Base-by-base conservation (phyloP, 2,888 invertebrate genomes). In the Andricus quercusramuli region DNA sequence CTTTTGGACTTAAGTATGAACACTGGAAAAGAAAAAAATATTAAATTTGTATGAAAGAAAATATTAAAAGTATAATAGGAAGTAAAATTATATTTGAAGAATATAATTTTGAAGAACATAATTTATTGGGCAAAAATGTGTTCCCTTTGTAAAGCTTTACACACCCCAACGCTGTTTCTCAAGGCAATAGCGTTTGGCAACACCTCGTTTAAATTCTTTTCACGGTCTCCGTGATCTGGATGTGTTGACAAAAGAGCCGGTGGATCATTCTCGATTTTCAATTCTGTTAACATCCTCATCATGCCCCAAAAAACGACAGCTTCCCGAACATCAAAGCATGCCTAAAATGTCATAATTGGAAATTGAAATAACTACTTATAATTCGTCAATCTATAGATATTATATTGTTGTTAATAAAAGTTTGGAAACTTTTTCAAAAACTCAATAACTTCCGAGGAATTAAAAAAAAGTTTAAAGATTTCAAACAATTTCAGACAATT, bases 201-300 rank as follows among this genome's bases (percentile, higher is more conserved):
- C 56, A 93, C 84, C 17, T 87, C 84, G 76, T 94, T 93, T 6
- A 94, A 87, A 32, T 88, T 84, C 37, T 91, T 89, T 41, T 93
- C 92, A 37, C 95, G 90, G 65, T 90, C 93, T 25, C 92, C 93
- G 87, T 93, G 93, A 81, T 92, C 90, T 5, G 95, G 95, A 90
- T 95, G 95, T 9, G 95, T 94, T 1, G 94, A 94, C 67, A 94
- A 86, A 92, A 93, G 94, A 81, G 94, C 93, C 11, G 93, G 87
- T 2, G 85, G 81, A 15, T 86, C 77, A 1, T 85, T 83, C 44
- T 86, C 80, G 1, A 83, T 59, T 5, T 86, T 80, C 79, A 88
- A 83, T 64, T 89, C 89, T 20, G 77, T 85, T 77, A 84, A 86
- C 78, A 64, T 90, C 85, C 81, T 88, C 94, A 95, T 94, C 82